Base-by-base conservation (phyloP, 1,140 invertebrate genomes). In the Brachionus paranguensis region DNA sequence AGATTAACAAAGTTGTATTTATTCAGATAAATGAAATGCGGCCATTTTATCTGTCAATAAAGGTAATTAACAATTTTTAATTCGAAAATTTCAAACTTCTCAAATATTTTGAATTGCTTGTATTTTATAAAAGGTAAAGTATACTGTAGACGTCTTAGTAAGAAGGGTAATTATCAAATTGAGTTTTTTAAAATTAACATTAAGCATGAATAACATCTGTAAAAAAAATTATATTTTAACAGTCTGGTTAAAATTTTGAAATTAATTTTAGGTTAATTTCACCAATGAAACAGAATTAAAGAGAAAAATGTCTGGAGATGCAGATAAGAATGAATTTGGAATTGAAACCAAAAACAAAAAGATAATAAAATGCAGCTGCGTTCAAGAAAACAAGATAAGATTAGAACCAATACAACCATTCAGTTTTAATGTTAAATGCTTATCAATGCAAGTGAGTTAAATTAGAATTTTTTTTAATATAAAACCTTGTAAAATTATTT, bases 321-420 rank as follows among this genome's bases (percentile, higher is more conserved):
- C 43, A 41, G 50, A 55, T 5, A 50, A 27, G 55, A 29, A 60
- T 64, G 78, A 81, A 43, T 81, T 81, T 29, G 64, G 60, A 60
- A 27, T 64, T 33, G 78, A 64, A 10, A 81, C 33, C 17, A 45
- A 20, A 47, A 17, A 10, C 2, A 68, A 37, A 68, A 81, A 65
- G 27, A 81, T 76, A 20, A 27, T 81, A 37, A 81, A 68, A 81
- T 81, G 78, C n/a, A 81, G 50, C 45, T 76, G 72, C 14, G 43
- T 50, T 24, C 33, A 81, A 64, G 53, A 60, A 27, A 47, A 64
- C 24, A 68, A 81, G 45, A 60, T 81, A 10, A 60, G 37, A 68
- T 47, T 81, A 64, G 53, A 81, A 14, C 24, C 78, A 24, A 64
- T 81, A 24, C n/a, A 64, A 41, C 78, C 78, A 11, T 81, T 81